Evolutionary conservation across 2,888 invertebrate species (phyloP).

Genomic region (Gandaritis pyraliata): DNA sequence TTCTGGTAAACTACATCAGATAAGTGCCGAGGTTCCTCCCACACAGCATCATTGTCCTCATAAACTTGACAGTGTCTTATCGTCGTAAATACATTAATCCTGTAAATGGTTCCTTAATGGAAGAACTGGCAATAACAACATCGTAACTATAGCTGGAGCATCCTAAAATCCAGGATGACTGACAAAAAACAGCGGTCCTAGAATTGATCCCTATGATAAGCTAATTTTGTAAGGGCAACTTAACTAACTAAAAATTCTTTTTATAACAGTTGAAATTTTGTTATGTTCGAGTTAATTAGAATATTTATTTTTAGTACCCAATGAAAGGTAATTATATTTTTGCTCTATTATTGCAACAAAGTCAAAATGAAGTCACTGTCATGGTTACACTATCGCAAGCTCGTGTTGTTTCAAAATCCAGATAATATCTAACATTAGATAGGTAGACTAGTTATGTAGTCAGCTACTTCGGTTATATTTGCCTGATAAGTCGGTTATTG

Average conservation of each 20-base stretch:
- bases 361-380: slow-evolving; percentile 48
- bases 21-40: slow-evolving; percentile 52
- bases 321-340: background rate
- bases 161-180: slow-evolving; percentile 2
- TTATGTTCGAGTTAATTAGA: too few relatives aligned
- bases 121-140: slow-evolving; percentile 1
- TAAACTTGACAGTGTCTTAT: slow-evolving; percentile 70
- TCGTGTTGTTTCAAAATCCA: slow-evolving; percentile 32
- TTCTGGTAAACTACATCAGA: slow-evolving; percentile 44
- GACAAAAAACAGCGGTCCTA: slow-evolving; percentile 2
- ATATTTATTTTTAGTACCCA: background rate
- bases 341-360: slow-evolving; percentile 6
- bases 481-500: slow-evolving; percentile 53
- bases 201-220: slow-evolving; percentile 9
- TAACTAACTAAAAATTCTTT: too few relatives aligned
- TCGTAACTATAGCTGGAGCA: background rate
- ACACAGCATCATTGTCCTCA: slow-evolving; percentile 62
- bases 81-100: slow-evolving; percentile 58
- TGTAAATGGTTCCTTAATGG: slow-evolving; percentile 60
- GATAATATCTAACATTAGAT: slow-evolving; percentile 22
- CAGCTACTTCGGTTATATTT: slow-evolving; percentile 30
- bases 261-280: too few relatives aligned
- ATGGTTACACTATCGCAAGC: slow-evolving; percentile 47
- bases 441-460: slow-evolving; percentile 2
- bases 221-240: too few relatives aligned